Evolutionary conservation across 1,140 invertebrate species (phyloP), one percentile per base, ranked within the genome.

Genomic region (Macrobrachium nipponense): DNA sequence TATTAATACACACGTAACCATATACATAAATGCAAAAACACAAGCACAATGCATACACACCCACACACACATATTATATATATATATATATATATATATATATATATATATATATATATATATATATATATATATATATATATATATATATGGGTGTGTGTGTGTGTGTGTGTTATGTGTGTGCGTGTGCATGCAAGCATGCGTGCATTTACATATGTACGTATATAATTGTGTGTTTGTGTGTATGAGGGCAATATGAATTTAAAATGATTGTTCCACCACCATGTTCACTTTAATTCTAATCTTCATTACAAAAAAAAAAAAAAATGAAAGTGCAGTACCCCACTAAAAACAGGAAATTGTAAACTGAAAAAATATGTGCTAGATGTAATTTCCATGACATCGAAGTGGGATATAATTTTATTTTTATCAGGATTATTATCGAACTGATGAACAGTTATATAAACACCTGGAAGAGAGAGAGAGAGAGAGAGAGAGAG

Each of bases 121-220:
- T 73, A 73, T 73, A 73, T 73, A 73, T 73, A 73, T 73, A 77
- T 73, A 73, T 73, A 73, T 73, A 73, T 73, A 73, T 73, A 73
- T 73, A 77, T 73, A 73, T 73, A 73, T 73, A 73, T 73, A 73
- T 73, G 23, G 7, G 51, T 73, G 23, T 73, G 23, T 73, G 20
- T 73, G 20, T 73, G 20, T 73, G 58, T 73, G 20, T 73, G 20
- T 36, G 20, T n/a, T n/a, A n/a, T 73, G 20, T 36, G 20, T 36
- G 58, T 36, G 20, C 20, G 43, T 36, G 20, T 73, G 20, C 20
- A 36, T 73, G 58, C 1, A 73, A 20, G 36, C 36, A 36, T 73
- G 36, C 23, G 2, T 72, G 51, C 8, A 72, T 72, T n/a, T 72
- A 72, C 8, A 72, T 72, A 72, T 7, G 20, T 72, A 72, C 23